Evolutionary conservation across 2,888 invertebrate species (phyloP).

Genomic region (Himalopsyche japonica): DNA sequence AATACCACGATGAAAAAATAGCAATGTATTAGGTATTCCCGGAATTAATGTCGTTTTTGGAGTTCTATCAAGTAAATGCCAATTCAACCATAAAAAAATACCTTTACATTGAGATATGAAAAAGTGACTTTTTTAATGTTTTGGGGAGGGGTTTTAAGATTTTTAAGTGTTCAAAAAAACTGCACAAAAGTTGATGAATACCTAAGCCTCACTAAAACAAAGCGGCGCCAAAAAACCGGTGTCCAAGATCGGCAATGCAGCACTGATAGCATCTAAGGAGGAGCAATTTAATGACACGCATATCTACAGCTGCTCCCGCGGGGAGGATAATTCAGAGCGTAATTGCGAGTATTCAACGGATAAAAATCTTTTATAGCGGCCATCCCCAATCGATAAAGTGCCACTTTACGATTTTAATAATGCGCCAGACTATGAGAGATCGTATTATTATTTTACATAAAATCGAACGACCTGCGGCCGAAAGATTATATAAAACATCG

Average conservation of each 20-base stretch:
- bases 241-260: background rate
- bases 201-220: background rate
- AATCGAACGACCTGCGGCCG: background rate
- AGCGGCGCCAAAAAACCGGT: background rate
- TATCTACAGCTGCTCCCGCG: background rate
- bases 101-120: no score
- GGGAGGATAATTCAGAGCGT: background rate
- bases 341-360: background rate
- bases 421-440: background rate
- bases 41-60: no score
- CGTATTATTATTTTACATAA: background rate
- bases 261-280: background rate
- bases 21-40: no score
- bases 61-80: no score
- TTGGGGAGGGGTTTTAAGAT: no score
- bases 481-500: background rate
- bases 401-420: background rate
- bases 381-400: background rate
- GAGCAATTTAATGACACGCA: background rate
- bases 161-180: no score
- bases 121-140: no score
- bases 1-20: no score
- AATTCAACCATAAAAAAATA: no score
- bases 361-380: background rate
- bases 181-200: no score